Evolutionary conservation across 2,888 invertebrate genomes (phyloP).

Genomic region (Nymphalis polychloros): DNA sequence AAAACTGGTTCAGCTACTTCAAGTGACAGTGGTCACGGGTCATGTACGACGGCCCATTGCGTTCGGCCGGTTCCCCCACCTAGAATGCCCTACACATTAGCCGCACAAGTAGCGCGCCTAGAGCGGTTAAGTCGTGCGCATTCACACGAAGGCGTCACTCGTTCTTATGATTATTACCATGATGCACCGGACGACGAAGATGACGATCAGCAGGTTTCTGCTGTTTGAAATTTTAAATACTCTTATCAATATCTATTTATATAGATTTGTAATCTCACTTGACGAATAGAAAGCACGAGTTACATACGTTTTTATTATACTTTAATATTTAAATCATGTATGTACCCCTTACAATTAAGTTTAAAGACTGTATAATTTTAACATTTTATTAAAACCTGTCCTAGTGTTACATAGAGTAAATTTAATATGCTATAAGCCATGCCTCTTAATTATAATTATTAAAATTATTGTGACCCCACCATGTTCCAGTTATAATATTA

Average conservation of each 20-base stretch:
- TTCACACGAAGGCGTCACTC: constrained; percentile 92
- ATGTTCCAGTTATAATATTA: constrained; percentile 73
- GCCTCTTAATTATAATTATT: constrained; percentile 64
- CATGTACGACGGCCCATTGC: constrained; percentile 79
- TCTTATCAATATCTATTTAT: constrained; percentile 73
- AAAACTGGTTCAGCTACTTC: constrained; percentile 96
- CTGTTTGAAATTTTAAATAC: constrained; percentile 71
- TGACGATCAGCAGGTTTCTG: constrained; percentile 79
- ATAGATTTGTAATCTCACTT: constrained; percentile 79
- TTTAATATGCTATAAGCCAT: constrained; percentile 62
- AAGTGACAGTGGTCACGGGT: constrained; percentile 94
- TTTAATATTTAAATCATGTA: constrained; percentile 68
- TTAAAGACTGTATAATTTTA: constrained; percentile 81
- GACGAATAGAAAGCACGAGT: constrained; percentile 77
- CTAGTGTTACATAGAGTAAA: constrained; percentile 79
- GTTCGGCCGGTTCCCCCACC: constrained; percentile 86
- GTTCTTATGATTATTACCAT: constrained; percentile 86
- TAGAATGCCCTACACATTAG: constrained; percentile 89
- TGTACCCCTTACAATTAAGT: constrained; percentile 77
- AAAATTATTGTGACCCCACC: constrained; percentile 76
- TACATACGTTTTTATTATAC: constrained; percentile 67
- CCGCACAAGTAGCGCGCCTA: constrained; percentile 92
- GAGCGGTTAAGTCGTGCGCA: constrained; percentile 91
- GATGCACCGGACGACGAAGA: constrained; percentile 77
- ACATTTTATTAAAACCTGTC: constrained; percentile 63